A percentile compares a stretch with the other conserved stretches of the same genome.
Conservation (phyloP, 2,113 vertebrate species). For the Apus apus region DNA sequence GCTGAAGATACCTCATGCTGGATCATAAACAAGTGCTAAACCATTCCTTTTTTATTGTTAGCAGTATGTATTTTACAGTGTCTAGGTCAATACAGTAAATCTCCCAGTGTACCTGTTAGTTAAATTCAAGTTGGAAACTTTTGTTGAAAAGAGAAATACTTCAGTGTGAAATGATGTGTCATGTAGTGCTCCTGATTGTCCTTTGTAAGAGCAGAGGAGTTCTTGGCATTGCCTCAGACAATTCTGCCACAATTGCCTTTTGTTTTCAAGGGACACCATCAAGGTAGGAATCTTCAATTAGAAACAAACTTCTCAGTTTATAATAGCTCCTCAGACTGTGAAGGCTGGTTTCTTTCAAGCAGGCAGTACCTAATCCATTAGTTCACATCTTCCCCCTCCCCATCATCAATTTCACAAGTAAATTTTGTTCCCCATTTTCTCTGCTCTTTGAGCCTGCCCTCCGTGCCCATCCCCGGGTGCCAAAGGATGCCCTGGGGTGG, state of each 20-base stretch:
- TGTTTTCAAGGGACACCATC: not conserved
- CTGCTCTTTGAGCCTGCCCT: not conserved
- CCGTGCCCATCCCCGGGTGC: not conserved
- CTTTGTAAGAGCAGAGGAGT: conserved; percentile 27
- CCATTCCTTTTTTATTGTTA: conserved; percentile 65
- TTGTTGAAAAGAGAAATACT: conserved; percentile 67
- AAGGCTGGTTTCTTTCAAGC: not conserved
- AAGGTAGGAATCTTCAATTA: not conserved
- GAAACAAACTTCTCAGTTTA: not conserved
- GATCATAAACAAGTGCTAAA: conserved; percentile 82
- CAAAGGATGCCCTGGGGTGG: not conserved
- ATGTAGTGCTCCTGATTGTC: not conserved
- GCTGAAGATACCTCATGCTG: conserved; percentile 82
- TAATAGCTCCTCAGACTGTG: not conserved
- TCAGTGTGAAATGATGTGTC: conserved; percentile 36
- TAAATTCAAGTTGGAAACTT: conserved; percentile 83
- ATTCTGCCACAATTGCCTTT: not conserved
- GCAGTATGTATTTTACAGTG: conserved; percentile 60
- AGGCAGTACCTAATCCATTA: not conserved
- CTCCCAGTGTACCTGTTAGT: conserved; percentile 77
- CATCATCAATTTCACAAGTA: rapidly evolving
- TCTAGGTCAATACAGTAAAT: conserved; percentile 70
- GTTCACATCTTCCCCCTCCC: not conserved
- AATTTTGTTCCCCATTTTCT: not conserved
- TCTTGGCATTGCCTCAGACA: not conserved